A percentile compares a stretch with the other conserved stretches of the same genome.
Conservation (phyloP, 2,113 vertebrate genomes). For the Vulpes lagopus region DNA sequence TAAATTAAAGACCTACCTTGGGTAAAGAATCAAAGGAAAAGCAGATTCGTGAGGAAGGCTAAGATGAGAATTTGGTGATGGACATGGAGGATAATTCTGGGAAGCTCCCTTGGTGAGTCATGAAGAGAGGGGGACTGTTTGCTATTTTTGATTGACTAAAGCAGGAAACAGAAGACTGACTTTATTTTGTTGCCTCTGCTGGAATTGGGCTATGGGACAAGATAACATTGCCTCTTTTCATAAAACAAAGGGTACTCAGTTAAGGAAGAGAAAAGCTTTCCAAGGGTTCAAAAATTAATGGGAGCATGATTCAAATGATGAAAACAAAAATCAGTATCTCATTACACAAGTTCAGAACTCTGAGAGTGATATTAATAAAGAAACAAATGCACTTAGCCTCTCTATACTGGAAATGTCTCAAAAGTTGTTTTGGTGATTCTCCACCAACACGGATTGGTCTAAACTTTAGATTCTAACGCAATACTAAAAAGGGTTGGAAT, state of each 20-base stretch:
- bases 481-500: background rate
- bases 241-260: background rate
- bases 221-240: background rate
- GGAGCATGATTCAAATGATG: background rate
- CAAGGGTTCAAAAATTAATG: constrained; percentile 29
- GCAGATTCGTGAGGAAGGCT: background rate
- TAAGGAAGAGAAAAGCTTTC: background rate
- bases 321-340: constrained; percentile 22
- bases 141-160: background rate
- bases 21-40: background rate
- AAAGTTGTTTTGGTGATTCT: constrained; percentile 18
- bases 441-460: background rate
- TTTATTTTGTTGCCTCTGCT: background rate
- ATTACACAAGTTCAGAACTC: background rate
- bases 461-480: background rate
- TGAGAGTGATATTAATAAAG: background rate
- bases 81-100: background rate
- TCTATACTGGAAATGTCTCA: background rate
- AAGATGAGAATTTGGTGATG: background rate
- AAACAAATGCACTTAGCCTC: background rate
- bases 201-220: background rate
- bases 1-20: background rate
- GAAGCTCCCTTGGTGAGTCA: background rate
- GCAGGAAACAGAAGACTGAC: background rate
- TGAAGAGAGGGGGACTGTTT: background rate